Evolutionary conservation across 2,888 invertebrate genomes (phyloP).

Genomic region (Magallana nippona): DNA sequence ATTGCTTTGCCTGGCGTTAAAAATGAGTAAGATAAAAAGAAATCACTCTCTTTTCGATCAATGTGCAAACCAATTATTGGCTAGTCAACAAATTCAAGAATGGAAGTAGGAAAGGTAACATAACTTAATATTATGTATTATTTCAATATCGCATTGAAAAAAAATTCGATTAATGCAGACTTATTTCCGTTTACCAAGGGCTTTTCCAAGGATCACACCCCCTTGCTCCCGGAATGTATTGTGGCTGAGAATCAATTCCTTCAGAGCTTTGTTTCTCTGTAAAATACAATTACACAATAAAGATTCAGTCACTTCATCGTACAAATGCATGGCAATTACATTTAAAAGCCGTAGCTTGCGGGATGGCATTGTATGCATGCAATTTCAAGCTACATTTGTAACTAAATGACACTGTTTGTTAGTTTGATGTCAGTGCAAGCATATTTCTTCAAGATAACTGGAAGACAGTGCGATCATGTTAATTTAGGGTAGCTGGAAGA

Average conservation of each 20-base stretch:
- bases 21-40: conserved; percentile 14
- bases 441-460: too few relatives aligned
- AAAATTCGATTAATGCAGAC: neutral
- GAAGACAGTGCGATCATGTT: too few relatives aligned
- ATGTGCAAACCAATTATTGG: neutral
- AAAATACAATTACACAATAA: conserved; percentile 9
- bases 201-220: conserved; percentile 61
- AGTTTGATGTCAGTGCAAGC: too few relatives aligned
- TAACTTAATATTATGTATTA: neutral
- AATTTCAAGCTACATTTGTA: too few relatives aligned
- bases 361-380: too few relatives aligned
- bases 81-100: neutral
- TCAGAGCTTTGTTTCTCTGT: conserved; percentile 55
- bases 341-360: too few relatives aligned
- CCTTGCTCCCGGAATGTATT: conserved; percentile 67
- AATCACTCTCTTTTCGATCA: neutral
- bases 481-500: too few relatives aligned
- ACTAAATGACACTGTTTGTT: too few relatives aligned
- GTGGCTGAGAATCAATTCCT: conserved; percentile 57
- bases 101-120: neutral
- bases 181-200: conserved; percentile 56
- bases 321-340: too few relatives aligned
- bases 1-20: neutral
- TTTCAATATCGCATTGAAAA: neutral
- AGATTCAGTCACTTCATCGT: neutral